Base-by-base conservation (phyloP, 2,797 vertebrate genomes). In the Pteronotus mesoamericanus region DNA sequence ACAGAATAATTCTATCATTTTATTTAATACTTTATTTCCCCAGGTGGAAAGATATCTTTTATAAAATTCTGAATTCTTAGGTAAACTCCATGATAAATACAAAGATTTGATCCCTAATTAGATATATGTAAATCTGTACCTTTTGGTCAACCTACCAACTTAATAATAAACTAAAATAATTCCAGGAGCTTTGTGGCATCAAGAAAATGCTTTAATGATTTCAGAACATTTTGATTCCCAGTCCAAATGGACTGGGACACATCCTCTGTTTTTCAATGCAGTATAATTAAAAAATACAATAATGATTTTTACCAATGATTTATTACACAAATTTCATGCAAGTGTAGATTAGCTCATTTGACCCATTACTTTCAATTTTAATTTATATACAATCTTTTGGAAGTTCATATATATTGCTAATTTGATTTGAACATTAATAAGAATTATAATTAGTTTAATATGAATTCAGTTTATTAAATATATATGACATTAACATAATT, bases 21-120 rank as follows among this genome's bases (percentile, higher is more conserved):
- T 72, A 44, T 77, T 51, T 55, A 46, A n/a, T 83, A 61, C 42
- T 92, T 93, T 44, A 78, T 84, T 66, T 89, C 37, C 32, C 24
- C 21, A 78, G 83, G 42, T 64, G 42, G 15, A 95, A 94, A 77
- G 32, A 9, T 53, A 1, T 42, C 0, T 57, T 77, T 80, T 89
- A 66, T 42, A 79, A 93, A 3, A 87, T 80, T 61, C 26, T 86
- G 69, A 78, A 64, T 96, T 96, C 24, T 96, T 83, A 79, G 29
- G 72, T 51, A 59, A 89, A 90, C 14, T 85, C 42, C 34, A 44
- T 61, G 37, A 78, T 46, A 34, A 87, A 59, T 21, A 71, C 48
- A 85, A 95, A 80, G 44, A 64, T 64, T 92, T 94, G 16, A 44
- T 48, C 29, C 1, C 48, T 96, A 32, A 51, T 68, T 82, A 44